A percentile compares a stretch with the other conserved stretches of the same genome.
phyloP scores from a whole-genome alignment of 2,113 vertebrate species.

The Aix galericulata region DNA sequence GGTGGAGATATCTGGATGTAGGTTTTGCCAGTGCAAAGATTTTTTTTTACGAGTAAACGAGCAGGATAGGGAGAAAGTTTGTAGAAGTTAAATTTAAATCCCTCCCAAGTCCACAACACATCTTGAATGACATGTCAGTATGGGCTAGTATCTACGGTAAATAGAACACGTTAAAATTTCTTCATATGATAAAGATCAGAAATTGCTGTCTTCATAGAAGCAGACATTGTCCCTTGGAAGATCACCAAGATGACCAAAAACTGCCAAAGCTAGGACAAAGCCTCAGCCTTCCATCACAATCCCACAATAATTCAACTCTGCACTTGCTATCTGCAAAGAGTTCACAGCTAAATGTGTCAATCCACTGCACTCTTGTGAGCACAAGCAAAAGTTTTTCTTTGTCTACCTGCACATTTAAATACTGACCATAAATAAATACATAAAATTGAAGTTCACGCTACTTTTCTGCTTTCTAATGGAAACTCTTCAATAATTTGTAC shows the following conservation, averaged over 20 bases:
- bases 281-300: not conserved
- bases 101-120: not conserved
- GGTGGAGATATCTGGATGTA: not conserved
- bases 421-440: not conserved
- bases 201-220: not conserved
- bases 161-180: not conserved
- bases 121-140: not conserved
- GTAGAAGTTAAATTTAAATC: not conserved
- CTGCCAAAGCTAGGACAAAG: not conserved
- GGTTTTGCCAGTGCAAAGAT: not conserved
- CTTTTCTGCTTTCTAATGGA: not conserved
- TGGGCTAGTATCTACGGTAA: not conserved
- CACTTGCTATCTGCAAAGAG: not conserved
- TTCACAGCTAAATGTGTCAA: rapidly evolving
- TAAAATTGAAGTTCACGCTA: not conserved
- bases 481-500: not conserved
- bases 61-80: not conserved
- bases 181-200: not conserved
- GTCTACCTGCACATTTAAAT: not conserved
- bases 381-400: not conserved
- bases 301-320: not conserved
- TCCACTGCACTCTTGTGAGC: not conserved
- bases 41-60: not conserved
- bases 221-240: not conserved
- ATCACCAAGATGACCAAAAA: not conserved